phyloP scores from a whole-genome alignment of 2,113 vertebrate genomes.

The Poeciliopsis prolifica region DNA sequence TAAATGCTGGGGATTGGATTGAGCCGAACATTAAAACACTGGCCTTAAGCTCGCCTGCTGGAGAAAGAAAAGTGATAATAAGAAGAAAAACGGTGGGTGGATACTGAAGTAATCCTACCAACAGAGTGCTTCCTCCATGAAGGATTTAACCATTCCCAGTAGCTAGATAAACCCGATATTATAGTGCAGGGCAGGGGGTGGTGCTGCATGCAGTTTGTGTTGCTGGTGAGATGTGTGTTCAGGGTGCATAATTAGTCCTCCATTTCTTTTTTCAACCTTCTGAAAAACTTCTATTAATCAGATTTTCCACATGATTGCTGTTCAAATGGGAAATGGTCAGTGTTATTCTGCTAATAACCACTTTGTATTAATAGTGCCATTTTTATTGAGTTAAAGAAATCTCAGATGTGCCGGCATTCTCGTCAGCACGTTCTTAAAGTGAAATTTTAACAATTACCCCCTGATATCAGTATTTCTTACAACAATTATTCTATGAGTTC shows the following conservation, averaged over 20 bases:
- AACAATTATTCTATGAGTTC: background rate
- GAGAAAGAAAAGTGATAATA: constrained; percentile 66
- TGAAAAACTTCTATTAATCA: constrained; percentile 94
- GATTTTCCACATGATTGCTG: constrained; percentile 96
- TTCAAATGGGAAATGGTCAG: constrained; percentile 95
- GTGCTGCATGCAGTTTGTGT: constrained; percentile 34
- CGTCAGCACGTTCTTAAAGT: constrained; percentile 61
- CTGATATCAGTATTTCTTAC: constrained; percentile 49
- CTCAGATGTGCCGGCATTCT: constrained; percentile 57
- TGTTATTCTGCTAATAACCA: constrained; percentile 74
- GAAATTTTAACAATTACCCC: constrained; percentile 61
- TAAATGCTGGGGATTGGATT: constrained; percentile 67
- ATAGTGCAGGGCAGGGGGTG: constrained; percentile 49
- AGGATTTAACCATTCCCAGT: constrained; percentile 74
- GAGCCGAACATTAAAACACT: constrained; percentile 72
- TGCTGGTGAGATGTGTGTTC: constrained; percentile 24
- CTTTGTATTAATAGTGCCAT: background rate
- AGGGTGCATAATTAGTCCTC: constrained; percentile 84
- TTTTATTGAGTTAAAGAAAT: constrained; percentile 28
- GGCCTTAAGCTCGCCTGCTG: constrained; percentile 64
- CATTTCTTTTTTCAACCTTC: constrained; percentile 85
- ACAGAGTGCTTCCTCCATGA: constrained; percentile 68
- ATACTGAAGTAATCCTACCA: constrained; percentile 74
- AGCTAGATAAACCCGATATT: constrained; percentile 67
- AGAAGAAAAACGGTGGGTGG: constrained; percentile 58